A percentile compares a stretch with the other conserved stretches of the same genome.
These are phyloP conservation scores for Deilephila elpenor DNA, from an alignment of 2,888 invertebrate genomes.

Conservation along the genomic window DNA sequence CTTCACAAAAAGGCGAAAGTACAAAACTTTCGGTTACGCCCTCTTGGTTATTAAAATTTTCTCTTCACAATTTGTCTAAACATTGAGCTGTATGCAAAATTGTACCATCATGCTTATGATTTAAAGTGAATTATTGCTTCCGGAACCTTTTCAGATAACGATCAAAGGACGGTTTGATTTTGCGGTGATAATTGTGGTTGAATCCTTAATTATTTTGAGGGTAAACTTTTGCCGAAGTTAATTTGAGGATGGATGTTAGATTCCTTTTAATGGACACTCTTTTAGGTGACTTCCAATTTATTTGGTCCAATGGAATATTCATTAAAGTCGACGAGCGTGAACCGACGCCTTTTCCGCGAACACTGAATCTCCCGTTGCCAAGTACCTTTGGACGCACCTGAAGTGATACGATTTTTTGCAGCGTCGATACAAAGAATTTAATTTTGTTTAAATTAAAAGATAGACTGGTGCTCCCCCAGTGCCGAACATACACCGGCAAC, in stretches of 20 bases:
- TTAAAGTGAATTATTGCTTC: conserved; percentile 59
- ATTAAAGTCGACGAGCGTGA: conserved; percentile 69
- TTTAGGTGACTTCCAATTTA: conserved; percentile 81
- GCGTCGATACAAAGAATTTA: neutral
- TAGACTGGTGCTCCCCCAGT: conserved; percentile 54
- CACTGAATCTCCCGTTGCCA: conserved; percentile 43
- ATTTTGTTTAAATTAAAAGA: conserved; percentile 61
- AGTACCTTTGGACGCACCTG: conserved; percentile 55
- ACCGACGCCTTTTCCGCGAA: conserved; percentile 35
- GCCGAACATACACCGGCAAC: conserved; percentile 42
- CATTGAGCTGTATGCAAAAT: conserved; percentile 49
- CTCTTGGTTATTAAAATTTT: conserved; percentile 80
- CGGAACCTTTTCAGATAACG: conserved; percentile 64
- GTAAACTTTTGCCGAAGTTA: conserved; percentile 82
- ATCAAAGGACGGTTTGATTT: conserved; percentile 83
- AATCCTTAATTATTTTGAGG: conserved; percentile 85
- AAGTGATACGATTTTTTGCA: neutral
- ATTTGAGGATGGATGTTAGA: conserved; percentile 79
- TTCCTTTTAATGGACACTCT: conserved; percentile 82
- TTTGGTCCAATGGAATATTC: conserved; percentile 77
- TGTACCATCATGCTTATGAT: conserved; percentile 50
- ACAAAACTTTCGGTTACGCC: conserved; percentile 74
- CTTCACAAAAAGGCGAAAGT: conserved; percentile 79
- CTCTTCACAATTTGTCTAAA: conserved; percentile 62
- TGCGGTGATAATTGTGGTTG: conserved; percentile 83